These are phyloP conservation scores for Drosophila buzzatii DNA, from an alignment of 2,888 invertebrate genomes.

Conservation along the genomic window DNA sequence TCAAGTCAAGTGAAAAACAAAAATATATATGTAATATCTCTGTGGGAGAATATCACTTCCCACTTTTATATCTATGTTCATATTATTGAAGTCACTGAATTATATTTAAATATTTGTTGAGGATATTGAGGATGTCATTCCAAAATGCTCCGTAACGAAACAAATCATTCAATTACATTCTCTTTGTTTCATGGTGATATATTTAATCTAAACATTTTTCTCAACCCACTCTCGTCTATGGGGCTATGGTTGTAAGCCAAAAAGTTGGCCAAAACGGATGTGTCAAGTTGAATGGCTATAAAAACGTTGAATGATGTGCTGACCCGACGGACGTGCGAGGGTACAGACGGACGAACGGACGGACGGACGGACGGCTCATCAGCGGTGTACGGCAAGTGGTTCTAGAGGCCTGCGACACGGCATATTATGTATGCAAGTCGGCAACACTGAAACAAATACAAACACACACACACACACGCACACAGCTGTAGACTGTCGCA, in stretches of 20 bases:
- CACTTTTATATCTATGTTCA: too few species aligned
- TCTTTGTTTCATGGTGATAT: background rate
- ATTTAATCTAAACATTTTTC: slow-evolving; percentile 8
- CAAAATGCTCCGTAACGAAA: background rate
- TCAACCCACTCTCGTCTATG: slow-evolving; percentile 33
- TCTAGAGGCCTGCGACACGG: slow-evolving; percentile 33
- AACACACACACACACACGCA: slow-evolving; percentile 30
- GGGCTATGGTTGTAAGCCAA: slow-evolving; percentile 32
- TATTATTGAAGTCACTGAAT: background rate
- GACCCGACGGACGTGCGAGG: slow-evolving; percentile 21
- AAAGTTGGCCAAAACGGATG: slow-evolving; percentile 75
- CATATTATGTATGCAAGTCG: slow-evolving; percentile 78
- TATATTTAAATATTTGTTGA: background rate
- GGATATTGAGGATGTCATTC: too few species aligned
- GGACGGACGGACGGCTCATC: slow-evolving; percentile 4
- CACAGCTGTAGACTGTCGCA: slow-evolving; percentile 24
- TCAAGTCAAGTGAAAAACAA: too few species aligned
- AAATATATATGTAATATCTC: too few species aligned
- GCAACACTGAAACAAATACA: slow-evolving; percentile 71
- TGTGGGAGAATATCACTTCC: too few species aligned
- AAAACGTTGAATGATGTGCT: slow-evolving; percentile 74
- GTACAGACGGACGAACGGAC: slow-evolving; percentile 21
- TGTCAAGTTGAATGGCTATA: slow-evolving; percentile 76
- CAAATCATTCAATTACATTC: background rate
- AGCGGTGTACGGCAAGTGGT: slow-evolving; percentile 4